Evolutionary conservation across 2,888 invertebrate genomes (phyloP), one percentile per base, ranked within the genome.

Genomic region (Ctenicera cuprea): DNA sequence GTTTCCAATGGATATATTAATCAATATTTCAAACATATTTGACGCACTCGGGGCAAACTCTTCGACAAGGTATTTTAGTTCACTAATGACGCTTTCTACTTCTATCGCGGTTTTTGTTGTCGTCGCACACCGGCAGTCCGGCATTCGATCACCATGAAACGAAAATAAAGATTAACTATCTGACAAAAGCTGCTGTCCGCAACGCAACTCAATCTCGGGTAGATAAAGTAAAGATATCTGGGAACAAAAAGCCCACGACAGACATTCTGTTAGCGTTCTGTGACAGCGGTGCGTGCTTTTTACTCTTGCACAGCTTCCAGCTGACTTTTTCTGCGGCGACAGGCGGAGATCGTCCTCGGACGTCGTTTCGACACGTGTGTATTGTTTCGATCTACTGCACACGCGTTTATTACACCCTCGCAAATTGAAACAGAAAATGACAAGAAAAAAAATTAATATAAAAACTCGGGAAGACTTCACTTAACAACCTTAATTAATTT

Each of bases 131-230:
- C 43, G 37, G 61, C 61, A 54, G 68, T 64, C 61, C 54, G 38
- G 54, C 64, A 69, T 68, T 73, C 73, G 73, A 73, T 79, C 79
- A 76, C 76, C 78, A 77, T 78, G 75, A 77, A 75, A 75, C 75
- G 76, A 75, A 79, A 79, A 80, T 80, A 80, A 80, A 81, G 81
- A 82, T 82, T 81, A 81, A 82, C 79, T 80, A 78, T 80, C 79
- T 78, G 79, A 81, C 80, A 80, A 81, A 81, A 82, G 78, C 78
- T 74, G 75, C 77, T 79, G 80, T 79, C 80, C 76, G 71, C 76
- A 73, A 76, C 79, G 81, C 79, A 79, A 80, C 82, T 82, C 82
- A 82, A 82, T 82, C 80, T 80, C 77, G 73, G 70, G 71, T 78
- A 80, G 80, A 82, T 80, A 80, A 81, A 82, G 80, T 76, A 81